Conservation (phyloP, 2,113 vertebrate species). For the Ceratotherium simum region DNA sequence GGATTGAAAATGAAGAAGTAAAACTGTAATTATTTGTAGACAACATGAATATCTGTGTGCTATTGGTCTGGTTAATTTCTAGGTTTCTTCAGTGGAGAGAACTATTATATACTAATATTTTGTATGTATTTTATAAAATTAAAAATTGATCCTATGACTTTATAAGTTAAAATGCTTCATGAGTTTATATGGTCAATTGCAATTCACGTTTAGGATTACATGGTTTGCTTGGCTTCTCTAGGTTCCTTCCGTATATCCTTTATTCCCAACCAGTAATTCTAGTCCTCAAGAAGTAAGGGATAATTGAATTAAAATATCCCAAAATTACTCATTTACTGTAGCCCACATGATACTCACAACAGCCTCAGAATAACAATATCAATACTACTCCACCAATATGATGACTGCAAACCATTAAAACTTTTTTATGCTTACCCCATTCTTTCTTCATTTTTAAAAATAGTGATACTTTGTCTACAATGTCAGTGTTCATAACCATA, state of each 20-base stretch:
- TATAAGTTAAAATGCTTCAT: not conserved
- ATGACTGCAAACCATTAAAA: not conserved
- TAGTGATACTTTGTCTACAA: not conserved
- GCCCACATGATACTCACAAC: not conserved
- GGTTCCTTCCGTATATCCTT: not conserved
- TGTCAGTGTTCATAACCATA: not conserved
- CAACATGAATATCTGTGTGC: not conserved
- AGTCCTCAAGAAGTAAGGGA: not conserved
- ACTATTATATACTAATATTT: not conserved
- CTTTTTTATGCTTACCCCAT: not conserved
- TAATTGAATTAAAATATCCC: not conserved
- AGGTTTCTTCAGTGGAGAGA: not conserved
- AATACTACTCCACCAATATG: not conserved
- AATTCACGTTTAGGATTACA: not conserved
- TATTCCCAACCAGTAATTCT: not conserved
- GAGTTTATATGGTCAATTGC: not conserved
- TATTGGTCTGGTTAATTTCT: not conserved
- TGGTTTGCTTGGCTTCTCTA: not conserved
- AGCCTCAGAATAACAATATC: not conserved
- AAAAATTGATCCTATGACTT: not conserved
- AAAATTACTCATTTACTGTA: not conserved
- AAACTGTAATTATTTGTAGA: not conserved
- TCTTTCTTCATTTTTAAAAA: not conserved
- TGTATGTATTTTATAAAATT: not conserved
- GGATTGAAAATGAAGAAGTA: not conserved